Evolutionary conservation across 1,140 invertebrate genomes (phyloP).

Genomic region (Sweltsa coloradensis): DNA sequence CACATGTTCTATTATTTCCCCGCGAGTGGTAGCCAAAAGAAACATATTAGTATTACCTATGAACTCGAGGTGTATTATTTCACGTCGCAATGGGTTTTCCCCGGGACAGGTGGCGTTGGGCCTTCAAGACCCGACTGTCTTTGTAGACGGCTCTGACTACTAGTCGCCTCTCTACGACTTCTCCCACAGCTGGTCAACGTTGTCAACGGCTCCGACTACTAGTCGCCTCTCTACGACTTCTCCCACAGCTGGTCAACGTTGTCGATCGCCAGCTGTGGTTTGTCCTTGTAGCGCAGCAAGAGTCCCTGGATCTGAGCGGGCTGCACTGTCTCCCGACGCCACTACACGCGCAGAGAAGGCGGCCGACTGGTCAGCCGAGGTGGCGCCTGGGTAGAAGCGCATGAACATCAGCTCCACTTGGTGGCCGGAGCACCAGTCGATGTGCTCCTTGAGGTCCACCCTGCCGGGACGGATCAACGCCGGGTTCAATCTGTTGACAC

Average conservation of each 20-base stretch:
- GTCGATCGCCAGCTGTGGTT: constrained; percentile 36
- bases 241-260: constrained; percentile 29
- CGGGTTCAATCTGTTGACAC: constrained; percentile 66
- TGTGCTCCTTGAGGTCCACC: constrained; percentile 88
- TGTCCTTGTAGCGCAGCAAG: constrained; percentile 72
- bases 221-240: too few relatives aligned
- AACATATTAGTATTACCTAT: too few relatives aligned
- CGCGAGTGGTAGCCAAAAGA: too few relatives aligned
- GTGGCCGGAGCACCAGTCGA: constrained; percentile 67
- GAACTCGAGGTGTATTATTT: too few relatives aligned
- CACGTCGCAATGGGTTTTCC: too few relatives aligned
- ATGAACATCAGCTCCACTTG: constrained; percentile 86
- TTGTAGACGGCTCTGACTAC: too few relatives aligned
- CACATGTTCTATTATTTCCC: too few relatives aligned
- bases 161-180: too few relatives aligned
- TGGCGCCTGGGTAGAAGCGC: constrained; percentile 70
- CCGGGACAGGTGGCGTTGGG: too few relatives aligned
- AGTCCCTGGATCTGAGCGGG: constrained; percentile 91
- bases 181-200: too few relatives aligned
- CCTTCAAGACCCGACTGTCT: too few relatives aligned
- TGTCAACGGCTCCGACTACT: too few relatives aligned
- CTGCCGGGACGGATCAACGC: constrained; percentile 94
- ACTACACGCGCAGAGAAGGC: constrained; percentile 52
- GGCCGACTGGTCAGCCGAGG: constrained; percentile 36
- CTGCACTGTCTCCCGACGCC: constrained; percentile 54